Base-by-base conservation (phyloP, 2,797 vertebrate genomes). In the Helarctos malayanus region DNA sequence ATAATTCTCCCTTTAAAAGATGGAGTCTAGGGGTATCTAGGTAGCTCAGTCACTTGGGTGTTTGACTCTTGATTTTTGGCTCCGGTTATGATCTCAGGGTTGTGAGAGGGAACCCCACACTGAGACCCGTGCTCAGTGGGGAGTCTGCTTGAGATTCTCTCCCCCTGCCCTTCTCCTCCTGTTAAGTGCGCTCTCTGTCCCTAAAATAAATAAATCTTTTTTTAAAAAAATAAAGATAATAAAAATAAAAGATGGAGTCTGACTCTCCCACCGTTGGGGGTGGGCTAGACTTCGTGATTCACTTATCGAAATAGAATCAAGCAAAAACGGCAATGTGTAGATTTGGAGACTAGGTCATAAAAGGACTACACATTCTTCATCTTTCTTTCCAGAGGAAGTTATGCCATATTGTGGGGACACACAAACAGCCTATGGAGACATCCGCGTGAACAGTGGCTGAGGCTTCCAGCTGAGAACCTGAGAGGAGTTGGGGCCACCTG, bases 251-350 rank as follows among this genome's bases (percentile, higher is more conserved):
- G 65, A 35, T 35, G 9, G 18, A 68, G 9, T 68, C 79, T 47
- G 32, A 41, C 82, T 68, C 59, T 89, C 35, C 52, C 54, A 15
- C 35, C 47, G 23, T 83, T 32, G 21, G 68, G 38, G 45, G 25
- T 73, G 21, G 57, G 69, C 18, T 71, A n/a, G 41, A 27, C 13
- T 49, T 10, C 18, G 0, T 54, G 61, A 94, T 61, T 95, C 69
- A 78, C 21, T 92, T 96, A 41, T 68, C 47, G 75, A 69, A 93
- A 68, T 4, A 69, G 75, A 76, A 54, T 54, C 52, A 65, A 96
- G 81, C 47, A 0, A 69, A 89, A 89, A 65, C 47, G 94, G 79
- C 27, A 63, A 2, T 32, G 32, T 32, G 14, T 86, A n/a, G 78
- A 52, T 85, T 45, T 35, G 49, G 38, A 90, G 32, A 49, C 75